Conservation (phyloP, 1,140 invertebrate species). For the Drosophila repleta region DNA sequence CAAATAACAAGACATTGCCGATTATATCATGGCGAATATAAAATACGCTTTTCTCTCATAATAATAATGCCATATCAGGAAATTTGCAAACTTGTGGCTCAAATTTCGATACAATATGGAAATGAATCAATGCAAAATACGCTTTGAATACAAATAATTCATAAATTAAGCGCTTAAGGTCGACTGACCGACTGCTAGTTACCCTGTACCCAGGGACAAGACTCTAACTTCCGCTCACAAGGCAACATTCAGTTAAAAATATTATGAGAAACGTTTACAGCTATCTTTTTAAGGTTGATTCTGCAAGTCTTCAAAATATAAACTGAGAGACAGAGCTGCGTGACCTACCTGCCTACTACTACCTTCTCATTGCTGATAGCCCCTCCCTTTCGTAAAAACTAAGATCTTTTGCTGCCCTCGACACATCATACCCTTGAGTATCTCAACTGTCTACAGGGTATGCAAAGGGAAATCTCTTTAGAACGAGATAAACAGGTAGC, state of each 20-base stretch:
- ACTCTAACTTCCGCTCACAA: too few relatives aligned
- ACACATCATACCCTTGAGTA: too few relatives aligned
- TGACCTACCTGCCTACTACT: too few relatives aligned
- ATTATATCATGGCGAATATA: constrained; percentile 9
- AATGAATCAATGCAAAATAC: constrained; percentile 9
- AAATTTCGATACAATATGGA: background rate
- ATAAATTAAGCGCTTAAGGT: background rate
- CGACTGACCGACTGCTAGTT: background rate
- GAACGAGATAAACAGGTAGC: constrained; percentile 35
- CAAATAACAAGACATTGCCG: constrained; percentile 1
- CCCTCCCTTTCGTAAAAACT: too few relatives aligned
- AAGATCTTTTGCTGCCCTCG: too few relatives aligned
- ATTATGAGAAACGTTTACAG: too few relatives aligned
- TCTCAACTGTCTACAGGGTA: too few relatives aligned
- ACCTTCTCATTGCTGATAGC: too few relatives aligned
- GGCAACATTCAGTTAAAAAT: too few relatives aligned
- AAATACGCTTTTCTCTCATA: constrained; percentile 16
- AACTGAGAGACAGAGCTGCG: too few relatives aligned
- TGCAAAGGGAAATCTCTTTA: constrained; percentile 26
- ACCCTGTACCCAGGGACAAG: constrained; percentile 1
- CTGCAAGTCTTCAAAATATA: too few relatives aligned
- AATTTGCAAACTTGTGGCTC: background rate
- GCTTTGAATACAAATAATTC: background rate
- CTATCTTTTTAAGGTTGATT: too few relatives aligned
- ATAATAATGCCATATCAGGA: background rate